Percentiles rank a stretch among this genome's conserved stretches.
These are phyloP conservation scores for Mormyrus proboscirostris DNA, from an alignment of 2,797 vertebrate species.

Conservation along the genomic window DNA sequence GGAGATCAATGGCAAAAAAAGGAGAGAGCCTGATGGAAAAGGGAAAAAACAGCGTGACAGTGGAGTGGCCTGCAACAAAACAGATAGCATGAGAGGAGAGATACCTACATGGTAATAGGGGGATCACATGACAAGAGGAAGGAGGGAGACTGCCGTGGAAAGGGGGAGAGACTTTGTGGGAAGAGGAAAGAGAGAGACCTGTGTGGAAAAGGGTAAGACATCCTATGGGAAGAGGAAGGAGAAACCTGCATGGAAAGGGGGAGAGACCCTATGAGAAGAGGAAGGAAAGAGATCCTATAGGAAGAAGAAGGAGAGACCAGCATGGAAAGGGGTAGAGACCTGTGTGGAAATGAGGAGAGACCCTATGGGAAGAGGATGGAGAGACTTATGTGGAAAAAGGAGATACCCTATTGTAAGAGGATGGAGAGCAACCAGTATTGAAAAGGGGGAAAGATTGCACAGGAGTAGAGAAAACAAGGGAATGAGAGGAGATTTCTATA, in stretches of 20 bases:
- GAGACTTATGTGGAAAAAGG: neutral
- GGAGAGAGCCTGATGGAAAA: neutral
- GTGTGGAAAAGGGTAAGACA: too few relatives aligned
- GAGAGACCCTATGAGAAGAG: neutral
- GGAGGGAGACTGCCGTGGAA: neutral
- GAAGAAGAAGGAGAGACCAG: too few relatives aligned
- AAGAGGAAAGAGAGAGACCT: neutral
- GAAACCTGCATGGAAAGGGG: neutral
- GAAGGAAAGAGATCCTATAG: too few relatives aligned
- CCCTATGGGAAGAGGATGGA: too few relatives aligned
- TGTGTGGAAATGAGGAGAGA: too few relatives aligned
- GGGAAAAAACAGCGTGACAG: neutral
- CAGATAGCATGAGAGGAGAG: neutral
- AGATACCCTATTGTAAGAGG: neutral
- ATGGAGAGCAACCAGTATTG: neutral
- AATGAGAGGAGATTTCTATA: neutral
- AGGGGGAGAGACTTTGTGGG: neutral
- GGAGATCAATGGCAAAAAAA: neutral
- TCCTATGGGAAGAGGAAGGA: neutral
- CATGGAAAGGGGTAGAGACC: too few relatives aligned
- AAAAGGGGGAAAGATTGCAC: neutral
- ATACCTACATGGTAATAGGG: neutral
- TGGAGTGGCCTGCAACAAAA: neutral
- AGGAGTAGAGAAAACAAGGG: neutral
- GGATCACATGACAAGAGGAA: neutral